phyloP scores from a whole-genome alignment of 2,113 vertebrate species.

The Ciconia maguari region DNA sequence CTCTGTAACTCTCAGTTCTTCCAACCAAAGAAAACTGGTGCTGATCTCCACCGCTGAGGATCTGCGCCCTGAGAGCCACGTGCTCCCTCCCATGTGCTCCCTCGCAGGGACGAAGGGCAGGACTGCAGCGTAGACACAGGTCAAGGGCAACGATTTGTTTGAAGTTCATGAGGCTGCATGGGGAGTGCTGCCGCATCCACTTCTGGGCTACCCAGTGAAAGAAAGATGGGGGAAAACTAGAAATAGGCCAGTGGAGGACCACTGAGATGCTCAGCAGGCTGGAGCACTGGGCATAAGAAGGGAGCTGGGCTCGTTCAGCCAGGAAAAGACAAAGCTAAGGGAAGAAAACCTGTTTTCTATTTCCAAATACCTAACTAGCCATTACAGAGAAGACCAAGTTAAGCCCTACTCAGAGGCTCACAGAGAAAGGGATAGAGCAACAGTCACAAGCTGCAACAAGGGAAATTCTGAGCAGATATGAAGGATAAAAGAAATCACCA shows the following conservation, averaged over 20 bases:
- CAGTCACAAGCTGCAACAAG: background rate
- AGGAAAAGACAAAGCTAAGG: background rate
- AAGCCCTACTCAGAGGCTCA: background rate
- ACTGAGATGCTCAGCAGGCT: background rate
- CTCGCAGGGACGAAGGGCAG: fast-evolving
- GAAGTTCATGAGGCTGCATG: background rate
- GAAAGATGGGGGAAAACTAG: background rate
- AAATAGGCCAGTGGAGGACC: background rate
- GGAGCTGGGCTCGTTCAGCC: background rate
- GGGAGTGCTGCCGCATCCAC: background rate
- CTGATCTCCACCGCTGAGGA: background rate
- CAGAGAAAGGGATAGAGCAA: background rate
- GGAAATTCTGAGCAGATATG: background rate
- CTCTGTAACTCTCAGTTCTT: background rate
- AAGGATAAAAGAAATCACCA: background rate
- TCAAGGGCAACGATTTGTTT: background rate
- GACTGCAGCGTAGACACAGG: background rate
- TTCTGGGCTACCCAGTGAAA: background rate
- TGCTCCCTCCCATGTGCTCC: background rate
- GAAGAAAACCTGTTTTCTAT: background rate
- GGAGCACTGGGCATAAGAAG: background rate
- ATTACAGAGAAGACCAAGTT: background rate
- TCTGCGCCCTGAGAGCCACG: background rate
- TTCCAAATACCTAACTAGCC: background rate
- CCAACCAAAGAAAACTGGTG: background rate